Base-by-base conservation (phyloP, 2,113 vertebrate genomes). In the Nesogale talazaci region DNA sequence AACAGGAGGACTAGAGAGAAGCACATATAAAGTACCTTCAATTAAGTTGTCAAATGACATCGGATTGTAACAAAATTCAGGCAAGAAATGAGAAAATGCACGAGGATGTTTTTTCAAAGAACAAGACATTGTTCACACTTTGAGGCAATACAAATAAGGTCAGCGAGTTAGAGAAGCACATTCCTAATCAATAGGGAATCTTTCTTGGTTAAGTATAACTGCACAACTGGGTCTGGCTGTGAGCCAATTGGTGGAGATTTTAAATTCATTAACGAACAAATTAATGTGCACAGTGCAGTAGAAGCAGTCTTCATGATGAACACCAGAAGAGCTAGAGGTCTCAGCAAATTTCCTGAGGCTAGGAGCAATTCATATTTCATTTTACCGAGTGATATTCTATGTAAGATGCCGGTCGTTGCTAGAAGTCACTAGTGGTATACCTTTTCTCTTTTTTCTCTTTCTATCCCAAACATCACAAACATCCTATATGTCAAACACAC, bases 151-250 rank as follows among this genome's bases (percentile, higher is more conserved):
- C 46, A 52, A 84, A 76, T 34, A 67, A 75, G 72, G 72, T 40
- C 38, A 86, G 29, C 38, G 88, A 42, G 9, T 90, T 83, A 70
- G 56, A 86, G 14, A 92, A n/a, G 20, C 12, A 25, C 2, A n/a
- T 65, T 94, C 7, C n/a, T 69, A 67, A 89, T 52, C 80, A 61
- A 61, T 20, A 77, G 22, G 52, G 17, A 88, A 70, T 75, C 69
- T 86, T 93, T 56, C 36, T 81, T 95, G 69, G 34, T 89, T 96
- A 82, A 90, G 88, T 88, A 46, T 38, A 75, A 91, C 29, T 61
- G 34, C 42, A 31, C 22, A 89, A 31, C 83, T 89, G 65, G 78
- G 36, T 65, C 67, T 86, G 76, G 29, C 34, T 89, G 11, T 79
- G 38, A 31, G 22, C 70, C 61, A 34, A 78, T 91, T 76, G 79